Conservation (phyloP, 2,888 invertebrate genomes). For the Acleris literana region DNA sequence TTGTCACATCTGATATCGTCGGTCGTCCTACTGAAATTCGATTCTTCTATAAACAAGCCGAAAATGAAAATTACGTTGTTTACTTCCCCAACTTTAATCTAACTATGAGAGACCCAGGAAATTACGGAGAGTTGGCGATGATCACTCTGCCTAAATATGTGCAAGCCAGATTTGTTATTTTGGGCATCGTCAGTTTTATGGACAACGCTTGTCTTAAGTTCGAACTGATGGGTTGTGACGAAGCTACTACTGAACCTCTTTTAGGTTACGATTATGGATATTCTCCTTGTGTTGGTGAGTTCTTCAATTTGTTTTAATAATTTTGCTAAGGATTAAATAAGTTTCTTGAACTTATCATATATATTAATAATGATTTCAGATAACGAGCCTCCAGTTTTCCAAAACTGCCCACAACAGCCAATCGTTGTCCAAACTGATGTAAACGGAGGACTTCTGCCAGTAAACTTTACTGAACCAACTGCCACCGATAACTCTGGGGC, state of each 20-base stretch:
- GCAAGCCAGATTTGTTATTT: constrained; percentile 95
- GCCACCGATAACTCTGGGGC: constrained; percentile 98
- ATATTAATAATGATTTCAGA: constrained; percentile 79
- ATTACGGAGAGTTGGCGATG: constrained; percentile 98
- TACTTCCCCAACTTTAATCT: constrained; percentile 98
- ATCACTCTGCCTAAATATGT: constrained; percentile 97
- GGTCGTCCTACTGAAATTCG: constrained; percentile 98
- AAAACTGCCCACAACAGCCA: constrained; percentile 97
- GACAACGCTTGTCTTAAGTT: constrained; percentile 98
- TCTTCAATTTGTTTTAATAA: not conserved
- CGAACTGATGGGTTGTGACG: constrained; percentile 97
- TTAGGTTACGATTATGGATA: constrained; percentile 96
- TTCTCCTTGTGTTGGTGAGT: constrained; percentile 93
- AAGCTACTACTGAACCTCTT: constrained; percentile 91
- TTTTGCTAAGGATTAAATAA: not conserved
- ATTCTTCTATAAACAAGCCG: constrained; percentile 98
- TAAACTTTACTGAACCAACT: constrained; percentile 96
- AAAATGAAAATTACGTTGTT: constrained; percentile 96
- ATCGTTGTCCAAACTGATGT: constrained; percentile 94
- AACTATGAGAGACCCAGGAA: constrained; percentile 96
- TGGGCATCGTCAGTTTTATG: constrained; percentile 98
- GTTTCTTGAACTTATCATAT: not conserved
- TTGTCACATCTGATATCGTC: constrained; percentile 96
- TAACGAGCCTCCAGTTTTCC: constrained; percentile 97
- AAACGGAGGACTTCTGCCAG: constrained; percentile 94